Evolutionary conservation across 1,140 invertebrate genomes (phyloP), one percentile per base, ranked within the genome.

Genomic region (Drosophila aff.): DNA sequence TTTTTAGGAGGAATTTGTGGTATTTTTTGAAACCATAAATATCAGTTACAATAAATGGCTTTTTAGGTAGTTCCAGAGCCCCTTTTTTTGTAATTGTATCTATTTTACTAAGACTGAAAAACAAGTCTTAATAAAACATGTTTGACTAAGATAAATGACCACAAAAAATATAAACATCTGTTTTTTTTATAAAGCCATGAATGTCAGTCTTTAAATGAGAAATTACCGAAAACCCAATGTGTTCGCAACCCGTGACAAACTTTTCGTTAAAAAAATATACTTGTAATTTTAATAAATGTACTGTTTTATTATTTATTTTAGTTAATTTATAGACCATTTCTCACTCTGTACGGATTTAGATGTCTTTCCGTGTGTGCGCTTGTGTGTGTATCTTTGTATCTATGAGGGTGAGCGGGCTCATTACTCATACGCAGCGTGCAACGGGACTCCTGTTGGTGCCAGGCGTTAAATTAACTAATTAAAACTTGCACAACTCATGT

Each of bases 401-500:
- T 74, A 53, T 62, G 58, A 52, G 40, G 62, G 75, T 52, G 68
- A 58, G 75, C 53, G 23, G 50, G 57, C 76, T 79, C 77, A 89
- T 89, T 90, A 85, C 85, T 89, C 81, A 85, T 89, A 90, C 85
- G 81, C 85, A 66, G 64, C 43, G 44, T 77, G 76, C 60, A 77
- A 68, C 52, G 66, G 72, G 61, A 55, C 72, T 87, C 69, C 68
- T 72, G 71, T 79, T 79, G 85, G 74, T 71, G 85, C 82, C 81
- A 82, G 65, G 72, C 85, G 81, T 82, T 90, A 82, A 90, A 90
- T 90, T 90, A 90, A 90, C 85, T 90, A 90, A 90, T 90, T 90
- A 90, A 90, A 90, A 90, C 78, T 90, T 90, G 75, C 67, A 79
- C 75, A 90, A 74, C 84, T 81, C 62, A 43, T 73, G 58, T 33